Base-by-base conservation (phyloP, 2,113 vertebrate species). In the Stigmatopora nigra region DNA sequence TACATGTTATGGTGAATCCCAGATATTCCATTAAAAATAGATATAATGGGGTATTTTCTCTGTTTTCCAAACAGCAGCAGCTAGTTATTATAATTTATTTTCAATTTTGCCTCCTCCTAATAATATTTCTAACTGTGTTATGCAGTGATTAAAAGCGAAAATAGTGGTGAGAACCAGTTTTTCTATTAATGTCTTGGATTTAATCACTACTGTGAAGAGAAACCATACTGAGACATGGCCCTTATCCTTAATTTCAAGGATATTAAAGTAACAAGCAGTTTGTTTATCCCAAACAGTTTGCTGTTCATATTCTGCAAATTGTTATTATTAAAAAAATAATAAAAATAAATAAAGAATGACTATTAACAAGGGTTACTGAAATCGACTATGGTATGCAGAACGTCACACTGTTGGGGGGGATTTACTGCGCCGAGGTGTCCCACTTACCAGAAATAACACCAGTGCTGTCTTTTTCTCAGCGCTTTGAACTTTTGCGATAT, bases 361-460 rank as follows among this genome's bases (percentile, higher is more conserved):
- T 53, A 11, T 11, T 38, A 4, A 38, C 3, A n/a, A n/a, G 16
- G 35, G 10, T 59, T 19, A 8, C 6, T 59, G 47, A 82, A 78
- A 76, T 46, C 73, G 83, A 80, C 80, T 76, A 75, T 80, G 71
- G 36, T 3, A 10, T 70, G 68, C 59, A 71, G 51, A 48, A 38
- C 64, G 82, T 67, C 65, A 65, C 67, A 68, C 77, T 51, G 64
- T 46, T n/a, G n/a, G 64, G 81, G 80, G 67, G 77, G 84, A 84
- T 80, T 88, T 80, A 84, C 80, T 83, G 74, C 74, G 75, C 72
- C 69, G 68, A 78, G 66, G 76, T 78, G 76, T 65, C 75, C 49
- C 12, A n/a, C 76, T 88, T 88, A 88, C 85, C 85, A 87, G 85
- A 88, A 88, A 76, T 83, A 83, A 79, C 36, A 76, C 66, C 46